Evolutionary conservation across 1,140 invertebrate genomes (phyloP), one percentile per base, ranked within the genome.

Genomic region (Choristoneura fumiferana): DNA sequence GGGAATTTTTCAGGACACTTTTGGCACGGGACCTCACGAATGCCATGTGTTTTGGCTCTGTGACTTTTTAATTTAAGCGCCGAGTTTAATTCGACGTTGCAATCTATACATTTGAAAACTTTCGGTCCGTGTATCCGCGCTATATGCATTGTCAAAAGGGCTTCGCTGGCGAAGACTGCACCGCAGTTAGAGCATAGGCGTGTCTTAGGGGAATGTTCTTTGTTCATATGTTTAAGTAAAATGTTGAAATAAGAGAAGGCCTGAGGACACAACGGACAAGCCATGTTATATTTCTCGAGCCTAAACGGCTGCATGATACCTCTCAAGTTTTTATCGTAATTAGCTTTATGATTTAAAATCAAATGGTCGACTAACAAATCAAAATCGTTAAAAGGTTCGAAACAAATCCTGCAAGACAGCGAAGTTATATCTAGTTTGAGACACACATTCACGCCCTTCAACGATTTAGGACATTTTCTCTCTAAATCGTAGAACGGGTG

Each of bases 401-500:
- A 81, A 38, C 85, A 88, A 49, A 87, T 49, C 45, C 87, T 87
- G 43, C 85, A 88, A 8, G 85, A 75, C 4, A 88, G 54, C 0
- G 74, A 62, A 0, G 85, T 81, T 29, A 88, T 65, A 38, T 88
- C 85, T 3, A 88, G 81, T 80, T 88, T 88, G 0, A 88, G 80
- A 54, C 82, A 86, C 0, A 81, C 73, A 0, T 82, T 82, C 0
- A 82, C 78, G 57, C 84, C 83, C 18, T 78, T 69, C 17, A 81
- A 84, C 55, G 84, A 87, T 34, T 67, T 67, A 0, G 87, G 85
- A 15, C 79, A 84, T 64, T 87, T 85, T 15, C 78, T 64, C 56
- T 80, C 78, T 0, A 82, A 59, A 60, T 88, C 81, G 34, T 82
- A 86, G 0, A 78, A 65, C 0, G 79, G 83, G 55, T 88, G 85